phyloP scores from a whole-genome alignment of 2,888 invertebrate species.

The Tetragonula carbonaria region DNA sequence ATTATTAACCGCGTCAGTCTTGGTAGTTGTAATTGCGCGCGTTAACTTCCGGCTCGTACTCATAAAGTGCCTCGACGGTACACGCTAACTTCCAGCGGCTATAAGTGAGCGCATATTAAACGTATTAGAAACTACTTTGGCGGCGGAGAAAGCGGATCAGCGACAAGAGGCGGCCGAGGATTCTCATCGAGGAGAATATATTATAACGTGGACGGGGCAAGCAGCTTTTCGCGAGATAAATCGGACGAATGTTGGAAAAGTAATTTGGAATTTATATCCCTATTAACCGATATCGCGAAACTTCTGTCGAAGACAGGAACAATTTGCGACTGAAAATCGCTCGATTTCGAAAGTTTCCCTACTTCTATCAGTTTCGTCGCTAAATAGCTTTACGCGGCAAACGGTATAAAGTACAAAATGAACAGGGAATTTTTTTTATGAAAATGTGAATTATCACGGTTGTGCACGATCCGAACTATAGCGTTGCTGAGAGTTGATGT shows the following conservation, averaged over 20 bases:
- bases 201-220: neutral
- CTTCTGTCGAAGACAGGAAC: too few relatives aligned
- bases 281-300: neutral
- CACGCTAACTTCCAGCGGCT: neutral
- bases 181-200: neutral
- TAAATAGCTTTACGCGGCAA: too few relatives aligned
- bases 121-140: constrained; percentile 22
- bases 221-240: too few relatives aligned
- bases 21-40: neutral
- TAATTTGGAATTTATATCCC: neutral
- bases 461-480: too few relatives aligned
- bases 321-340: too few relatives aligned
- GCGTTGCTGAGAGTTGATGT: too few relatives aligned
- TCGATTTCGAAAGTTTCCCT: too few relatives aligned
- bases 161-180: neutral
- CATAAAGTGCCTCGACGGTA: neutral
- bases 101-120: constrained; percentile 8
- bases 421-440: too few relatives aligned
- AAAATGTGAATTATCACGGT: too few relatives aligned
- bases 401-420: too few relatives aligned
- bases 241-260: neutral
- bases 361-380: too few relatives aligned
- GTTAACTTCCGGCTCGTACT: constrained; percentile 1
- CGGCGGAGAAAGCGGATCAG: constrained; percentile 3
- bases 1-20: constrained; percentile 21